phyloP scores from a whole-genome alignment of 2,888 invertebrate genomes.

The Agrotis ipsilon region DNA sequence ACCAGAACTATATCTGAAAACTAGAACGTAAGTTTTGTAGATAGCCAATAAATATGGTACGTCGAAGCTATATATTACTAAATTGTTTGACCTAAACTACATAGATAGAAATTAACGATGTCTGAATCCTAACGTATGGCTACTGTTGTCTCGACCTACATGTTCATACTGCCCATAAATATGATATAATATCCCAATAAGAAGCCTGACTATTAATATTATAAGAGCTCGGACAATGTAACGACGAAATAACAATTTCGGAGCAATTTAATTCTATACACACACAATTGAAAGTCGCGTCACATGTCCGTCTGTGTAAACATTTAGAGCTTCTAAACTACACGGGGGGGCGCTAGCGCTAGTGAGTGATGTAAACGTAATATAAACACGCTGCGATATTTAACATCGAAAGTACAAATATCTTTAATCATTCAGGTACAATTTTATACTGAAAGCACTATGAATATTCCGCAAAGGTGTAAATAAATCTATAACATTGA shows the following conservation, averaged over 20 bases:
- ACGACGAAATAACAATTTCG: slow-evolving; percentile 10
- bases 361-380: too few species aligned
- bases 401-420: too few species aligned
- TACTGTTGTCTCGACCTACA: not conserved
- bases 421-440: too few species aligned
- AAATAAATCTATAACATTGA: too few species aligned
- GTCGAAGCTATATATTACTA: not conserved
- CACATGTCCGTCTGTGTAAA: not conserved
- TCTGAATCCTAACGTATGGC: slow-evolving; percentile 14
- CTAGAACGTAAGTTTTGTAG: not conserved
- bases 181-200: slow-evolving; percentile 29
- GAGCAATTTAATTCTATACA: slow-evolving; percentile 6
- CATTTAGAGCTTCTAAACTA: not conserved
- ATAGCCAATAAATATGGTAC: not conserved
- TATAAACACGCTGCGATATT: too few species aligned
- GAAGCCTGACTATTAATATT: slow-evolving; percentile 9
- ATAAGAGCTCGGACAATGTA: not conserved
- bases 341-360: too few species aligned
- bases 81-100: slow-evolving; percentile 15
- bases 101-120: slow-evolving; percentile 15
- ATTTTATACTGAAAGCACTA: too few species aligned
- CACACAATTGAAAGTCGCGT: not conserved
- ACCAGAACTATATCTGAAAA: not conserved
- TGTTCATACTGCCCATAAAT: slow-evolving; percentile 9
- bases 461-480: too few species aligned